Base-by-base conservation (phyloP, 2,888 invertebrate genomes). In the Eristalinus sepulchralis region DNA sequence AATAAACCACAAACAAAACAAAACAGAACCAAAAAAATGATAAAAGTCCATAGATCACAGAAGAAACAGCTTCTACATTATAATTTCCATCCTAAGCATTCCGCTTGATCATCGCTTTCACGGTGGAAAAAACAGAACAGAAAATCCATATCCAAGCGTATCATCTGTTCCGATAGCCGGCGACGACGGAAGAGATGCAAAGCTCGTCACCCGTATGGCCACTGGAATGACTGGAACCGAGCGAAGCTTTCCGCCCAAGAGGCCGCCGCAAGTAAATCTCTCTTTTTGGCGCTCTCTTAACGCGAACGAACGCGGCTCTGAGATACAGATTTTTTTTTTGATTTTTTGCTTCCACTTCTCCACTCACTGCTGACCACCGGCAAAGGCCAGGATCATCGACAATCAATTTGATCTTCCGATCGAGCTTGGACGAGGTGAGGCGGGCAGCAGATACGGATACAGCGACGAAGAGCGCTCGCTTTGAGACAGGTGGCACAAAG, bases 161-260 rank as follows among this genome's bases (percentile, higher is more conserved):
- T 67, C 60, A 66, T 66, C 72, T 59, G 33, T 57, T 57, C 22
- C 33, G 31, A 17, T 47, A n/a, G 17, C 2, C 8, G 27, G 27
- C 27, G 27, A 5, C 27, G 47, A 17, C 17, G 17, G 17, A 64
- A 75, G 64, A 75, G 73, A 31, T 6, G 1, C 27, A 36, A 76
- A 77, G 68, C 62, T 62, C 24, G 22, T 8, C 47, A 31, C 27
- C 22, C 6, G 17, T 33, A n/a, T 72, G 79, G 66, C 79, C 79
- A 79, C 79, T 79, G 79, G 79, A 79, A 66, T n/a, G 59, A 11
- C 79, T 79, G 79, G 79, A 72, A 79, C 0, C 17, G 33, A 11
- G 34, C 17, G 60, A 27, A 79, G 79, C 79, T 79, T 64, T 71
- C 11, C 10, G 62, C 11, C 60, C 53, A 63, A 57, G 39, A 70